A percentile compares a stretch with the other conserved stretches of the same genome.
These are phyloP conservation scores for Alouatta palliata DNA, from an alignment of 2,113 vertebrate genomes.

Conservation along the genomic window DNA sequence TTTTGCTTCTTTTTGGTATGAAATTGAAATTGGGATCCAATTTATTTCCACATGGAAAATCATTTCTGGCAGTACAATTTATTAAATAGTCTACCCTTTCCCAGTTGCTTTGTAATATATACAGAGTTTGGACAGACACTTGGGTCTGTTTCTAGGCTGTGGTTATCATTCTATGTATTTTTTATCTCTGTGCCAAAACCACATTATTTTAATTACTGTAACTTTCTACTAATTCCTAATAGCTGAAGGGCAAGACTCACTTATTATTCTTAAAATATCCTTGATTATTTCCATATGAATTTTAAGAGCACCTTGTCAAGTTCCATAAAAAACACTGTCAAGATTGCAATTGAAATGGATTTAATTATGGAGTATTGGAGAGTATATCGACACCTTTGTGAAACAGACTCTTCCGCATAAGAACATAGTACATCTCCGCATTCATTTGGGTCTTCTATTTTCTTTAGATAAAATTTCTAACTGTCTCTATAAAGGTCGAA, in stretches of 20 bases:
- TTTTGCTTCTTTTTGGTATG: conserved; percentile 3
- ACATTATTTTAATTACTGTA: neutral
- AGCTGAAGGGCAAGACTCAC: neutral
- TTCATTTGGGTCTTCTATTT: neutral
- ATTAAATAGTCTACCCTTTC: neutral
- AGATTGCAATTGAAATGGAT: neutral
- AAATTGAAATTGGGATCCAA: neutral
- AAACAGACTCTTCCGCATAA: neutral
- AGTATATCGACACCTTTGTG: neutral
- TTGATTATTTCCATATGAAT: neutral
- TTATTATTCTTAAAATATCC: neutral
- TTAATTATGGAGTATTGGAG: neutral
- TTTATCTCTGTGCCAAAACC: neutral
- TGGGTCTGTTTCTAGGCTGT: neutral
- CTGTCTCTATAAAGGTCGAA: neutral
- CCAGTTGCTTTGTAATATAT: neutral
- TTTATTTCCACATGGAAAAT: conserved; percentile 13
- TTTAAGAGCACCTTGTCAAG: neutral
- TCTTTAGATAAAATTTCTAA: neutral
- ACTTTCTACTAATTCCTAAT: neutral
- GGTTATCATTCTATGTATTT: neutral
- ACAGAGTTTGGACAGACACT: neutral
- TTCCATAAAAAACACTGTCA: neutral
- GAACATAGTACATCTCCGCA: neutral
- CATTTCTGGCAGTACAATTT: neutral